Evolutionary conservation across 2,113 vertebrate species (phyloP).

Genomic region (Archilochus colubris): DNA sequence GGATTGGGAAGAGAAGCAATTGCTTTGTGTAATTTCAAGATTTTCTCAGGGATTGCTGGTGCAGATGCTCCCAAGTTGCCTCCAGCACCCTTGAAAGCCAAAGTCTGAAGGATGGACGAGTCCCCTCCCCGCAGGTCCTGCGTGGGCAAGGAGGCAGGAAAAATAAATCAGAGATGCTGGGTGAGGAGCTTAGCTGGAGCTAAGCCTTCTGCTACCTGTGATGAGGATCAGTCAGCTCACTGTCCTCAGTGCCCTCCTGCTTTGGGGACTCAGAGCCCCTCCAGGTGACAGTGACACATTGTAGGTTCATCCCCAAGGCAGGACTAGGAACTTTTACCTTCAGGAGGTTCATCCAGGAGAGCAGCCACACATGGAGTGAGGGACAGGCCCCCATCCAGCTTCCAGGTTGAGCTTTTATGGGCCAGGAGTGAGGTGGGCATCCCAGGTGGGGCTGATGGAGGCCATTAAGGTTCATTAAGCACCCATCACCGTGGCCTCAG

Average conservation of each 20-base stretch:
- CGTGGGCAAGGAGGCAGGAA: neutral
- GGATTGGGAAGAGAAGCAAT: neutral
- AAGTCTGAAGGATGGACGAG: neutral
- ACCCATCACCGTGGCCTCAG: neutral
- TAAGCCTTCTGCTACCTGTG: neutral
- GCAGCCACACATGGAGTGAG: accelerated
- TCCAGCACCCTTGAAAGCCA: neutral
- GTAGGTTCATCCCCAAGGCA: neutral
- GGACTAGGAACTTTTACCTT: neutral
- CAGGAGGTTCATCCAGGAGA: neutral
- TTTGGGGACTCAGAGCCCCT: neutral
- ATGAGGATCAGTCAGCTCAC: neutral
- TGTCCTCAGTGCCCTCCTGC: neutral
- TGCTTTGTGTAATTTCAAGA: neutral
- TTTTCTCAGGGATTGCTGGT: neutral
- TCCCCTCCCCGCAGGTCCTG: neutral
- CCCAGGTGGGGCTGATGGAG: neutral
- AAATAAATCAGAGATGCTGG: neutral
- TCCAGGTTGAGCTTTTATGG: neutral
- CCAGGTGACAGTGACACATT: no score
- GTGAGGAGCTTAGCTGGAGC: neutral
- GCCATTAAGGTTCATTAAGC: neutral
- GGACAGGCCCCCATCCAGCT: neutral
- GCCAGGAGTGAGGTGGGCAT: neutral
- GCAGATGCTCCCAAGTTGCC: neutral